Evolutionary conservation across 2,888 invertebrate genomes (phyloP), one percentile per base, ranked within the genome.

Genomic region (Thumatha senex): DNA sequence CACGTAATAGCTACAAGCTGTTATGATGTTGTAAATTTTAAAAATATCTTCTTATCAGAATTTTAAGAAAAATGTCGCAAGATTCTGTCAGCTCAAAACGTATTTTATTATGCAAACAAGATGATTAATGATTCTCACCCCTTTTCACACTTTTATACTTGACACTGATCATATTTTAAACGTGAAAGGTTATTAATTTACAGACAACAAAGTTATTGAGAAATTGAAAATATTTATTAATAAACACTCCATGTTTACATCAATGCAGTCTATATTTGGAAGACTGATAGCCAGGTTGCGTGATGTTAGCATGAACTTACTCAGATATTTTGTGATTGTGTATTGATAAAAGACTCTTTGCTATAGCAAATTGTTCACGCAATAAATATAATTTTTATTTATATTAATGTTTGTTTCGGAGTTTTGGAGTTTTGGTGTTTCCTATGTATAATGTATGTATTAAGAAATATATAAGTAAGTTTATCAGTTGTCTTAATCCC

Each of bases 251-350:
- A 29, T 7, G 14, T 40, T 34, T 44, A n/a, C n/a, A n/a, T n/a
- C n/a, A n/a, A n/a, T n/a, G n/a, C 5, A 10, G 24, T 40, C 40
- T 35, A 44, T 44, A 4, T 24, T 24, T 4, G 18, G 30, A 33
- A 13, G 8, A n/a, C 38, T 42, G 42, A 34, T 34, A 38, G 44
- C 44, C n/a, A 44, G 39, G 33, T 52, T 47, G 40, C 38, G 44
- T 42, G 41, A 48, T 39, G n/a, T n/a, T n/a, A 38, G 30, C 29
- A 42, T 29, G 40, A 35, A 30, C 35, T 35, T 12, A 0, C 4
- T n/a, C n/a, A 13, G 11, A 42, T 4, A 2, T 24, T 5, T 5
- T 4, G 5, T 4, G 5, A 24, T 4, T 4, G 2, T 24, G 18
- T 24, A 24, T 24, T 24, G 18, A 24, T 24, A 5, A 24, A 24